Conservation (phyloP, 2,113 vertebrate genomes). For the Oryzias curvinotus region DNA sequence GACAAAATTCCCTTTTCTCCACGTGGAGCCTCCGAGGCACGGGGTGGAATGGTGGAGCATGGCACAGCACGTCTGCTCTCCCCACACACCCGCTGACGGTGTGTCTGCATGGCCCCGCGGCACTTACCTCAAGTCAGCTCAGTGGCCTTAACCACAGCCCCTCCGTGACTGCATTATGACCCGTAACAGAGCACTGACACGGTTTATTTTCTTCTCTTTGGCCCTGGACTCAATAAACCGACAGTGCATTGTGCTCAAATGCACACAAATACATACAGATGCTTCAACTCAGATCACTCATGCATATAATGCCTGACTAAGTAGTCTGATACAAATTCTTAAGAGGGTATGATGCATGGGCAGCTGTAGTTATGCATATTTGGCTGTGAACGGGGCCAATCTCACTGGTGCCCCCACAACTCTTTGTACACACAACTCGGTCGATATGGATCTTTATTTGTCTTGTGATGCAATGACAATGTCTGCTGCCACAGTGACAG, state of each 20-base stretch:
- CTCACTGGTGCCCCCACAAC: conserved; percentile 43
- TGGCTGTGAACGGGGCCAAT: conserved; percentile 40
- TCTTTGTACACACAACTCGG: conserved; percentile 57
- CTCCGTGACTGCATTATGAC: conserved; percentile 60
- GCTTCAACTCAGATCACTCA: conserved; percentile 30
- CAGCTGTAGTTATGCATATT: conserved; percentile 72
- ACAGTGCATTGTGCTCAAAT: conserved; percentile 24
- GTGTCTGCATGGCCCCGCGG: conserved; percentile 55
- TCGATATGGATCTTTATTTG: conserved; percentile 66
- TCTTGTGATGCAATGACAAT: conserved; percentile 63
- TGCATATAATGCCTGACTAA: conserved; percentile 42
- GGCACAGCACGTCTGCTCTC: conserved; percentile 62
- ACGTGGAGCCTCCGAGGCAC: conserved; percentile 63
- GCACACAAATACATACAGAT: conserved; percentile 37
- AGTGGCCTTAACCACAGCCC: conserved; percentile 26
- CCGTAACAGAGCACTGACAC: conserved; percentile 49
- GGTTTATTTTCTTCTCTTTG: conserved; percentile 45
- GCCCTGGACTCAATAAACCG: conserved; percentile 34
- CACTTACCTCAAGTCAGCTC: conserved; percentile 49
- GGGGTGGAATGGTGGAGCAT: conserved; percentile 56
- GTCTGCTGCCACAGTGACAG: conserved; percentile 72
- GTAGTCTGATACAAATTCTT: conserved; percentile 42
- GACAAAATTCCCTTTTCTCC: conserved; percentile 68
- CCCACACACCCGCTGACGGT: conserved; percentile 25
- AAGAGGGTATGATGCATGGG: conserved; percentile 33